Percentiles rank a stretch among this genome's conserved stretches.
Conservation (phyloP, 1,140 invertebrate genomes). For the Drosophila lowei region DNA sequence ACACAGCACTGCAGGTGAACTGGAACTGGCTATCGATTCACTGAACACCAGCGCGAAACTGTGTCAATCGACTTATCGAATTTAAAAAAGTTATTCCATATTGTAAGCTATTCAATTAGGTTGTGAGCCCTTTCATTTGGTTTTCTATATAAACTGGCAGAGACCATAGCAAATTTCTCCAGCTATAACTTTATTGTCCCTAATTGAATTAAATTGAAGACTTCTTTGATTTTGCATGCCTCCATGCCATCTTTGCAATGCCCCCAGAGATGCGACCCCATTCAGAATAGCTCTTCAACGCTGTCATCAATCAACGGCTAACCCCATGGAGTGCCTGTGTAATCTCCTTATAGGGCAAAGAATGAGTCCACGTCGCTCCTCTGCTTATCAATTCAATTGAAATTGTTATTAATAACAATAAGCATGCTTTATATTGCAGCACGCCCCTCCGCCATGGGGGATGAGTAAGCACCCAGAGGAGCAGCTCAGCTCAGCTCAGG, state of each 20-base stretch:
- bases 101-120: no score
- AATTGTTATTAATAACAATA: slow-evolving; percentile 77
- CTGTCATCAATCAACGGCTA: slow-evolving; percentile 58
- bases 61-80: no score
- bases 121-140: no score
- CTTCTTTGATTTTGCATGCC: slow-evolving; percentile 43
- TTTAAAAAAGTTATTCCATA: no score
- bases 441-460: slow-evolving; percentile 28
- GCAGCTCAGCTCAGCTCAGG: background rate
- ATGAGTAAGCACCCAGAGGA: slow-evolving; percentile 56
- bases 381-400: slow-evolving; percentile 72
- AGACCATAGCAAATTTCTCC: background rate
- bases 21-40: background rate
- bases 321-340: slow-evolving; percentile 9
- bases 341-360: slow-evolving; percentile 23
- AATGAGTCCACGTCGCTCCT: slow-evolving; percentile 7
- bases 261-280: slow-evolving; percentile 33
- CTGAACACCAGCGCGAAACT: background rate
- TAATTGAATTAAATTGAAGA: slow-evolving; percentile 65
- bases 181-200: background rate
- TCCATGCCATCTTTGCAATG: slow-evolving; percentile 7
- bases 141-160: no score
- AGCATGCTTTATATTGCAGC: slow-evolving; percentile 67
- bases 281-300: slow-evolving; percentile 15
- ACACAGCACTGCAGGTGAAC: no score